phyloP scores from a whole-genome alignment of 2,888 invertebrate genomes.

The Heliconius charithonia region DNA sequence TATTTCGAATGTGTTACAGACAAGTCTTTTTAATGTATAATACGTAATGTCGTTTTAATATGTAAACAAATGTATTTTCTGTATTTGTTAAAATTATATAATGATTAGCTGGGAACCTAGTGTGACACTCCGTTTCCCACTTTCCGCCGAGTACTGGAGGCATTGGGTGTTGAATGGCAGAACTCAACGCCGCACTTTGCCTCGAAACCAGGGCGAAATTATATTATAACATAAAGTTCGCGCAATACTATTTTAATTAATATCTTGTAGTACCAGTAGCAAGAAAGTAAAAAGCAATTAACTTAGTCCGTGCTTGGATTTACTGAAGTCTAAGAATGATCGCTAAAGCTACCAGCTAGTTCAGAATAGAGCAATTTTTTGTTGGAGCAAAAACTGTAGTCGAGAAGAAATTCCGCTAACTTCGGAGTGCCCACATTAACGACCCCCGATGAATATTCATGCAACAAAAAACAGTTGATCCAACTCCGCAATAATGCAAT shows the following conservation, averaged over 20 bases:
- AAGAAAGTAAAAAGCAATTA: constrained; percentile 5
- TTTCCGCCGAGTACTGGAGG: too few relatives aligned
- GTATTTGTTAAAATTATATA: too few relatives aligned
- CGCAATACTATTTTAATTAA: background rate
- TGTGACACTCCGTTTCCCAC: too few relatives aligned
- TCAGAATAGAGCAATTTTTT: constrained; percentile 32
- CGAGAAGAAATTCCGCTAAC: constrained; percentile 34
- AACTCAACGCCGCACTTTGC: too few relatives aligned
- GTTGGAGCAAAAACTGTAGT: constrained; percentile 29
- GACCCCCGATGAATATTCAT: constrained; percentile 44
- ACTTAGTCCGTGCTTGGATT: constrained; percentile 23
- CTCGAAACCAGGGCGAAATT: too few relatives aligned
- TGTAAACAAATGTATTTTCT: too few relatives aligned
- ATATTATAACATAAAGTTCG: background rate
- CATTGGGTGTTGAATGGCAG: too few relatives aligned
- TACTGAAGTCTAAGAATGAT: constrained; percentile 29
- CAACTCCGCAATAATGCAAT: constrained; percentile 38
- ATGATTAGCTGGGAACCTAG: too few relatives aligned
- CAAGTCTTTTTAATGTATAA: too few relatives aligned
- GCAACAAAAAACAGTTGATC: constrained; percentile 41
- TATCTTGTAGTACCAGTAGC: background rate
- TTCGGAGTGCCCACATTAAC: constrained; percentile 41
- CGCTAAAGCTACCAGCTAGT: constrained; percentile 22
- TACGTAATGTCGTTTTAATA: too few relatives aligned
- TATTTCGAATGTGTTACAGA: too few relatives aligned